Evolutionary conservation across 2,888 invertebrate genomes (phyloP), one percentile per base, ranked within the genome.

Genomic region (Altica lythri): DNA sequence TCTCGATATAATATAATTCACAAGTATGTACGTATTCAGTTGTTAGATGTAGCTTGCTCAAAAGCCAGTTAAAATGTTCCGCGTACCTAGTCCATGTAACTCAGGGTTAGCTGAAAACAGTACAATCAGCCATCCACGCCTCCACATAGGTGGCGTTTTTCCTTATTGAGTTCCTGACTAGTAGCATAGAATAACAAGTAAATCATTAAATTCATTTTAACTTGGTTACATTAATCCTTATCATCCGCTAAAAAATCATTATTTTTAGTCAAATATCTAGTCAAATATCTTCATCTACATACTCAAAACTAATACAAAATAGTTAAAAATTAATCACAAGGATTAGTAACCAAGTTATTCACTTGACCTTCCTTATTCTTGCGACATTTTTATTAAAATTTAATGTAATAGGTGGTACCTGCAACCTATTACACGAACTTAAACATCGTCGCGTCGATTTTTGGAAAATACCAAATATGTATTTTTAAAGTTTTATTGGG

Each of bases 31-130:
- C 72, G 75, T 75, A 72, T 75, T 74, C 72, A 75, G 72, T 75
- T 72, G 72, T 70, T 76, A 75, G 75, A 74, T 75, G 75, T 76
- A 77, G 77, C 75, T 77, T 76, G 77, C 76, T 77, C 76, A 77
- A 76, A 68, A 69, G 73, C 72, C 75, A 74, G 73, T 73, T 61
- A 57, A 55, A 70, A 72, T 68, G 68, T 71, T 72, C 71, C 73
- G 69, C 69, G 71, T 71, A 68, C 71, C 72, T 71, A 74, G 72
- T 75, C 74, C 73, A 74, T 69, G 71, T 70, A 75, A 75, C 76
- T 76, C 75, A 75, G 75, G 75, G 75, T 75, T 75, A 72, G 73
- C 74, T 74, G 74, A 74, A 75, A 75, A 70, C 13, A 75, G 75
- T 76, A 76, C 76, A 76, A 76, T 76, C 76, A 76, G 71, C 71